Evolutionary conservation across 2,888 invertebrate genomes (phyloP), one percentile per base, ranked within the genome.

Genomic region (Imbricaverruca yamaguchii): DNA sequence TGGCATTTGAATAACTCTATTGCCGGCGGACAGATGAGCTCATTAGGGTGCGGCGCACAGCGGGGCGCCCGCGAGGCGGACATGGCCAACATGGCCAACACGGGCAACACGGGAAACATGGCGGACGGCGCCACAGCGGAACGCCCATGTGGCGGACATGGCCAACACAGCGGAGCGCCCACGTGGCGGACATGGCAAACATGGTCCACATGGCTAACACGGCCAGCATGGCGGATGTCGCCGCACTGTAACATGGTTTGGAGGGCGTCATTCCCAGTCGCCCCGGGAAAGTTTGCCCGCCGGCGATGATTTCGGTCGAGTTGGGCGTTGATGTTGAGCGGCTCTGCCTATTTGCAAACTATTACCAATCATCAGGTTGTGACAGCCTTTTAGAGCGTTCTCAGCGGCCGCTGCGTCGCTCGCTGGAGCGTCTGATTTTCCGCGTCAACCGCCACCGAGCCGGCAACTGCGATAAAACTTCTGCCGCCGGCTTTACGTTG

Each of bases 311-410:
- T 39, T 39, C 39, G 39, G 4, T 39, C 39, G 39, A 39, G 39
- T 39, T 39, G 2, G 39, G 39, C 39, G 39, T 39, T 39, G 39
- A 39, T 39, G 39, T 39, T 39, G 39, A 39, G 39, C 67, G 69
- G 15, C 12, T 25, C 23, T 13, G 69, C 69, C 39, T 67, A 39
- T 69, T 69, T 69, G 39, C 69, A 69, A 69, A 69, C 15, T 69
- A 69, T 69, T 69, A 69, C 39, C 69, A 69, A 69, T 69, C 69
- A 39, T 69, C 69, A 69, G 69, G 25, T 69, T 69, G 39, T 69
- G 69, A 69, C 69, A 69, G 69, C 69, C 69, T 69, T 69, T 69
- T 69, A 69, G 15, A 12, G 13, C 69, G 69, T 39, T 39, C 39
- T 69, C 4, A 39, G 23, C 69, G 15, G 69, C 39, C 25, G 12